Evolutionary conservation across 2,113 vertebrate genomes (phyloP).

Genomic region (Saccopteryx bilineata): DNA sequence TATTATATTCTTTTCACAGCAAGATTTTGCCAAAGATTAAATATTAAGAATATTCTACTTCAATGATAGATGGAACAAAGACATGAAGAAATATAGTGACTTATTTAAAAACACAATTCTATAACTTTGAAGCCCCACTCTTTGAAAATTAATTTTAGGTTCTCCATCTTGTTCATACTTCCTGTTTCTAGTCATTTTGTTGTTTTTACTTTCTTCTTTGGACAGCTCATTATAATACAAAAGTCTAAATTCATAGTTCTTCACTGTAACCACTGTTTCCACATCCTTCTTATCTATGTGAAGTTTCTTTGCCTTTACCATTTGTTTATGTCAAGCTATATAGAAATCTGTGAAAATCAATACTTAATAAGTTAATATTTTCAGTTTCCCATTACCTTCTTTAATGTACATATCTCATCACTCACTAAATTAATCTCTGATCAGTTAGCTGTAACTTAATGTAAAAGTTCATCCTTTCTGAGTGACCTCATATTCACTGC

Average conservation of each 20-base stretch:
- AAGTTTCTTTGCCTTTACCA: slow-evolving; percentile 75
- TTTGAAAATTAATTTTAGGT: slow-evolving; percentile 1
- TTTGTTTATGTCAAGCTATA: slow-evolving; percentile 84
- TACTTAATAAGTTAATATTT: slow-evolving; percentile 87
- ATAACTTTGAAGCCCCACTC: not conserved
- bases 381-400: slow-evolving; percentile 85
- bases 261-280: not conserved
- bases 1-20: not conserved
- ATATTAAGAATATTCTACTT: not conserved
- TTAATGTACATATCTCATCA: slow-evolving; percentile 84
- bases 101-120: not conserved
- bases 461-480: slow-evolving; percentile 81
- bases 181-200: not conserved
- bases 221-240: not conserved
- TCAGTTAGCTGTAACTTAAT: slow-evolving; percentile 84
- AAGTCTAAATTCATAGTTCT: not conserved
- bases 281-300: not conserved
- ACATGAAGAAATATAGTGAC: not conserved
- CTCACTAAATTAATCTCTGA: slow-evolving; percentile 84
- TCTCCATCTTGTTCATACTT: not conserved
- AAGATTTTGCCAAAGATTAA: not conserved
- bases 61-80: not conserved
- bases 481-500: slow-evolving; percentile 80
- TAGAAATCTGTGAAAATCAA: slow-evolving; percentile 85
- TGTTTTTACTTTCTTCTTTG: not conserved